phyloP scores from a whole-genome alignment of 2,888 invertebrate species.

The Monopis laevigella region DNA sequence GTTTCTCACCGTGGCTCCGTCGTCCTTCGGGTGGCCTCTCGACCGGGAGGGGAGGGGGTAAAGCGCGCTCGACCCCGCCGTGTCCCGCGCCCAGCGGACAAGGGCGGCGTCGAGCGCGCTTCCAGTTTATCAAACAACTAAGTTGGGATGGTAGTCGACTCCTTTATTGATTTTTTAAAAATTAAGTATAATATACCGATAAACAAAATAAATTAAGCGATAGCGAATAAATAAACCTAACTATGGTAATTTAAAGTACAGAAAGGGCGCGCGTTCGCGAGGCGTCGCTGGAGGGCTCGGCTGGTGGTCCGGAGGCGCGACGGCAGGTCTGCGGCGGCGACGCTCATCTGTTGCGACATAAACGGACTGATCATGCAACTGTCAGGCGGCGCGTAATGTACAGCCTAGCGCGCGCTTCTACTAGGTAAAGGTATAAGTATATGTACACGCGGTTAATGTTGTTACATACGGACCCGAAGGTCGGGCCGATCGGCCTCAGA shows the following conservation, averaged over 20 bases:
- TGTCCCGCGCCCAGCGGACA: constrained; percentile 20
- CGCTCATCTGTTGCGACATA: constrained; percentile 66
- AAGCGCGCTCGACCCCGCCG: constrained; percentile 28
- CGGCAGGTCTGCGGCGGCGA: constrained; percentile 50
- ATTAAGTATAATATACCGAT: constrained; percentile 42
- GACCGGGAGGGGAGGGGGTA: constrained; percentile 35
- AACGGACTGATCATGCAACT: constrained; percentile 67
- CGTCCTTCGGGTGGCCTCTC: constrained; percentile 49
- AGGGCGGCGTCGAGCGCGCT: constrained; percentile 37
- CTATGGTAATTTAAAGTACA: constrained; percentile 61
- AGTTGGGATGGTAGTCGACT: constrained; percentile 59
- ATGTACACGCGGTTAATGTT: constrained; percentile 66
- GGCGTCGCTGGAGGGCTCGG: constrained; percentile 58
- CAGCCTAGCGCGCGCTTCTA: constrained; percentile 61
- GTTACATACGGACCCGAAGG: constrained; percentile 62
- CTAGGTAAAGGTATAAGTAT: constrained; percentile 53
- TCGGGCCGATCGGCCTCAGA: constrained; percentile 58
- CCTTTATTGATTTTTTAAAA: constrained; percentile 54
- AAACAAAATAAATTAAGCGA: constrained; percentile 65
- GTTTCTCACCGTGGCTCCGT: constrained; percentile 63
- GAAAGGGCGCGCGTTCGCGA: constrained; percentile 54
- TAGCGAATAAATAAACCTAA: constrained; percentile 66
- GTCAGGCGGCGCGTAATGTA: constrained; percentile 62
- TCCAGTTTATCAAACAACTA: constrained; percentile 36
- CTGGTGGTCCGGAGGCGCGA: constrained; percentile 47